Conservation (phyloP, 1,140 invertebrate genomes). For the Harpegnathos saltator region DNA sequence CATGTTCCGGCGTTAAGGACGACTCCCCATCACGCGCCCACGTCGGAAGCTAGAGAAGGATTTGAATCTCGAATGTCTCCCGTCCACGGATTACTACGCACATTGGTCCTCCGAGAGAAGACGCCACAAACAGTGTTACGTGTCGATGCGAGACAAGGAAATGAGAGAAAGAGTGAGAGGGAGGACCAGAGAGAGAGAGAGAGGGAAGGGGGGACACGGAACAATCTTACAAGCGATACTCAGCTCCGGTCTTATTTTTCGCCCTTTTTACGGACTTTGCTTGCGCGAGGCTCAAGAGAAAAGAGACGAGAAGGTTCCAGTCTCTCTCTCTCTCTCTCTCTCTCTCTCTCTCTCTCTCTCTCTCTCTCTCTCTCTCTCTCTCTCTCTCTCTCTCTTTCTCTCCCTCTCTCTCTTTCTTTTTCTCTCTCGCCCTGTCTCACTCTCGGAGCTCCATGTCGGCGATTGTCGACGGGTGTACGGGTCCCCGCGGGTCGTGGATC, state of each 20-base stretch:
- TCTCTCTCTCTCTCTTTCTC: no score
- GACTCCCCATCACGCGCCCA: conserved; percentile 51
- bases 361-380: no score
- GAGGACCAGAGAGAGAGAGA: background rate
- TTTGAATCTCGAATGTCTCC: conserved; percentile 65
- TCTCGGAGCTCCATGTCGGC: conserved; percentile 65
- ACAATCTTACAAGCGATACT: conserved; percentile 21
- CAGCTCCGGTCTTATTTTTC: background rate
- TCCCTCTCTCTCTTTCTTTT: no score
- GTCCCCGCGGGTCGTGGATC: conserved; percentile 72
- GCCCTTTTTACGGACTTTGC: background rate
- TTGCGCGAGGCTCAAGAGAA: conserved; percentile 32
- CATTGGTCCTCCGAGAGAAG: background rate
- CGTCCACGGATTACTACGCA: conserved; percentile 28
- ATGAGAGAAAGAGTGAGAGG: no score
- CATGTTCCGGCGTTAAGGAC: conserved; percentile 12
- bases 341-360: no score
- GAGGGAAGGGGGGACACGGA: background rate
- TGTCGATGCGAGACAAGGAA: background rate
- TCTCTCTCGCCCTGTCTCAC: conserved; percentile 38
- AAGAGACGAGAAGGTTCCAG: conserved; percentile 55
- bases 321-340: no score
- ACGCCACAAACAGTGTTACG: conserved; percentile 7
- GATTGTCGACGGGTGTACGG: conserved; percentile 69
- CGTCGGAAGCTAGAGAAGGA: conserved; percentile 62